Evolutionary conservation across 2,797 vertebrate species (phyloP).

Genomic region (Gallinago stenura): DNA sequence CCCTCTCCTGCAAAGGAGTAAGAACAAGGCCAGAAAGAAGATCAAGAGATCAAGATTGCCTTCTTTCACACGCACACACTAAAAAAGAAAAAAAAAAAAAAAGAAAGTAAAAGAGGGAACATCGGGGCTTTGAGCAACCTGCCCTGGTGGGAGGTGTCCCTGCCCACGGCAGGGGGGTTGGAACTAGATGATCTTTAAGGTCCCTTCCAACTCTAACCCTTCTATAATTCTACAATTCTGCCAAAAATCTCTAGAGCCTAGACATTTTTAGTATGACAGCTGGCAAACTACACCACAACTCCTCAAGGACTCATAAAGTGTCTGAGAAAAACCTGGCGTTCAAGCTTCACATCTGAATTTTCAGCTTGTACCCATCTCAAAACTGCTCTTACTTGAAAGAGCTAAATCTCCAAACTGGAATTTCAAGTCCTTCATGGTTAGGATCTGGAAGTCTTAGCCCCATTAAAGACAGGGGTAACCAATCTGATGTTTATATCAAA

Average conservation of each 20-base stretch:
- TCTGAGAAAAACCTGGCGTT: not conserved
- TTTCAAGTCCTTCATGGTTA: not conserved
- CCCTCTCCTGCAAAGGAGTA: not conserved
- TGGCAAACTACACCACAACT: not conserved
- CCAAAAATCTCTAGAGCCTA: not conserved
- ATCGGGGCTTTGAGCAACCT: not conserved
- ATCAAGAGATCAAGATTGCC: fast-evolving
- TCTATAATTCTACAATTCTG: not conserved
- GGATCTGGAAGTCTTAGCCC: not conserved
- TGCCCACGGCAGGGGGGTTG: not conserved
- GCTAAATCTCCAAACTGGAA: not conserved
- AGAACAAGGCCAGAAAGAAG: not conserved
- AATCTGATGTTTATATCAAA: not conserved
- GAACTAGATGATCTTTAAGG: not conserved
- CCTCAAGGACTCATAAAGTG: not conserved
- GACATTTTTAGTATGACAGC: not conserved
- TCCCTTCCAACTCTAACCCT: not conserved
- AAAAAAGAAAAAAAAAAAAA: too few species aligned
- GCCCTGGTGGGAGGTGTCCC: not conserved
- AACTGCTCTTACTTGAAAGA: not conserved
- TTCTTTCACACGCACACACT: not conserved
- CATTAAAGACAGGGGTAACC: not conserved
- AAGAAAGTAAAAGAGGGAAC: not conserved
- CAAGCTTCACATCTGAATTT: not conserved
- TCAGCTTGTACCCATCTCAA: not conserved